Base-by-base conservation (phyloP, 1,140 invertebrate species). In the Bombus sibiricus region DNA sequence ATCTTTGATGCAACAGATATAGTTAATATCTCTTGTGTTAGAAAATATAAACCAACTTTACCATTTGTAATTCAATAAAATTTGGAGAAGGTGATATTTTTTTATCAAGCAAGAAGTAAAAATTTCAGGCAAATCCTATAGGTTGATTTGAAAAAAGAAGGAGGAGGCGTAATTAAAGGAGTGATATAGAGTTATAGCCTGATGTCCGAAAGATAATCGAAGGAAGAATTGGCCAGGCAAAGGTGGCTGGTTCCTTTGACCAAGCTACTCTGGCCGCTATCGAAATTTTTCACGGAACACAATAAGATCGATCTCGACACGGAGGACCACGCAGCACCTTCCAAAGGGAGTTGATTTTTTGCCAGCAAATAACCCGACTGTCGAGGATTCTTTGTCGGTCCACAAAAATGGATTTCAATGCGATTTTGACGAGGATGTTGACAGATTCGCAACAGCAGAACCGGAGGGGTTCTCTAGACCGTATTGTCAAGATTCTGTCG, bases 371-470 rank as follows among this genome's bases (percentile, higher is more conserved):
- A 86, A 83, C 69, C 43, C 32, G 39, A 43, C 53, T 64, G 53
- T 59, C 53, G 41, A 53, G 76, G 81, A 66, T 66, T 76, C 78
- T 43, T 81, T 53, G 64, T 87, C 81, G 81, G 76, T 57, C 80
- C 59, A 66, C 77, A 83, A 62, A 59, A 81, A 84, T 73, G 37
- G 81, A 75, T 76, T 64, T 81, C 83, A 78, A 89, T 86, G 81
- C 77, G 71, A 79, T 39, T 64, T 81, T 88, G 88, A 90, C 83
- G 89, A 86, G 75, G 84, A 89, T 90, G 91, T 91, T 91, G 91
- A 91, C 91, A 89, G 86, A 86, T 76, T 83, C 89, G 77, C 86
- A 86, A 66, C 80, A 72, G 83, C 86, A 77, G 37, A 73, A 71
- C 88, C 76, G 80, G 85, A 81, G 88, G 91, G 86, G 68, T 79